These are phyloP conservation scores for Orthonyx spaldingii DNA, from an alignment of 2,113 vertebrate genomes.

Conservation along the genomic window DNA sequence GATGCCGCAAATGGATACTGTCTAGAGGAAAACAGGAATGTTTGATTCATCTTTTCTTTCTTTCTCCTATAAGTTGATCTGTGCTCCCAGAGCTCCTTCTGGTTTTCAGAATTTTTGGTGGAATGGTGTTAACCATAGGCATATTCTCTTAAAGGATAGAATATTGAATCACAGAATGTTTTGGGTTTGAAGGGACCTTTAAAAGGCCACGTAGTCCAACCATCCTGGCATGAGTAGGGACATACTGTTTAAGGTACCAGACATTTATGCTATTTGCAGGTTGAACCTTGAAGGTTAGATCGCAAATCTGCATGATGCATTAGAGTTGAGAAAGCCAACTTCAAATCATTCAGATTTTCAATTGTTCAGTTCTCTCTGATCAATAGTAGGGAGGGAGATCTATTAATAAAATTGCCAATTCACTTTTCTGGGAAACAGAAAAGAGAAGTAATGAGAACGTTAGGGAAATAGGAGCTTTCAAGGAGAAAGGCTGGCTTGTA, in stretches of 20 bases:
- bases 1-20: fast-evolving
- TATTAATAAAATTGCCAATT: not conserved
- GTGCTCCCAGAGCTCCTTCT: fast-evolving
- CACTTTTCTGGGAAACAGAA: constrained; percentile 8
- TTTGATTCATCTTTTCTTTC: not conserved
- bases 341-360: not conserved
- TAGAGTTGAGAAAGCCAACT: not conserved
- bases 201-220: not conserved
- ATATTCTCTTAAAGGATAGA: not conserved
- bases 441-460: not conserved
- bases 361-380: not conserved
- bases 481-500: not conserved
- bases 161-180: not conserved
- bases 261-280: not conserved
- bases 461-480: not conserved
- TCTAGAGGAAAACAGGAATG: not conserved
- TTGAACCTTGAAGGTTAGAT: not conserved
- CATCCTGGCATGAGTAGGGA: not conserved
- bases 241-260: not conserved
- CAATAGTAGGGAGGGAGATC: not conserved
- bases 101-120: not conserved
- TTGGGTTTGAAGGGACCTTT: not conserved
- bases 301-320: not conserved
- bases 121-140: not conserved
- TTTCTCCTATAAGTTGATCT: not conserved